Conservation (phyloP, 2,797 vertebrate genomes). For the Eospalax fontanierii region DNA sequence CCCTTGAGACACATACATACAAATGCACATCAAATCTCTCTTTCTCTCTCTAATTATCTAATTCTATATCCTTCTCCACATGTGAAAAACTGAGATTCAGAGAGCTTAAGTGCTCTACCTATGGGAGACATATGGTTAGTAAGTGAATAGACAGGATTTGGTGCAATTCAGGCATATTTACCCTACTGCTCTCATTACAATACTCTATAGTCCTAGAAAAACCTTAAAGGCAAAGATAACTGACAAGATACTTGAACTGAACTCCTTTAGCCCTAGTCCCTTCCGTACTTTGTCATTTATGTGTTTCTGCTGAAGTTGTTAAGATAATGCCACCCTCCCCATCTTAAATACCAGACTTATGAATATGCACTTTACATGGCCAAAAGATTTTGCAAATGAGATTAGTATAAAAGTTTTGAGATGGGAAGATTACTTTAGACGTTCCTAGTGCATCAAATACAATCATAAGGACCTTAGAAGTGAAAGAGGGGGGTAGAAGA, state of each 20-base stretch:
- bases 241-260: conserved; percentile 12
- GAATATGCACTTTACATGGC: background rate
- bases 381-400: background rate
- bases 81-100: conserved; percentile 2
- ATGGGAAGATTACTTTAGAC: background rate
- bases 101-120: background rate
- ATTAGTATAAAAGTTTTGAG: conserved; percentile 38
- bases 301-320: background rate
- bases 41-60: too few species aligned
- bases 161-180: background rate
- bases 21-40: background rate
- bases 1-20: background rate
- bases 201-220: conserved; percentile 27
- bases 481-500: conserved; percentile 13
- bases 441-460: background rate
- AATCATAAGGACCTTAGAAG: background rate
- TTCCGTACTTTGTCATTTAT: background rate
- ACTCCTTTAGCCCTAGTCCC: background rate
- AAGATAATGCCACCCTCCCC: background rate
- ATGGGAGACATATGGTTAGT: background rate
- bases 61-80: background rate
- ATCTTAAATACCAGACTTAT: background rate
- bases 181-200: background rate
- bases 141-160: background rate
- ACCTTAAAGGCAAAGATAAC: background rate